A percentile compares a stretch with the other conserved stretches of the same genome.
phyloP scores from a whole-genome alignment of 2,797 vertebrate species.

The Etheostoma nigrum region DNA sequence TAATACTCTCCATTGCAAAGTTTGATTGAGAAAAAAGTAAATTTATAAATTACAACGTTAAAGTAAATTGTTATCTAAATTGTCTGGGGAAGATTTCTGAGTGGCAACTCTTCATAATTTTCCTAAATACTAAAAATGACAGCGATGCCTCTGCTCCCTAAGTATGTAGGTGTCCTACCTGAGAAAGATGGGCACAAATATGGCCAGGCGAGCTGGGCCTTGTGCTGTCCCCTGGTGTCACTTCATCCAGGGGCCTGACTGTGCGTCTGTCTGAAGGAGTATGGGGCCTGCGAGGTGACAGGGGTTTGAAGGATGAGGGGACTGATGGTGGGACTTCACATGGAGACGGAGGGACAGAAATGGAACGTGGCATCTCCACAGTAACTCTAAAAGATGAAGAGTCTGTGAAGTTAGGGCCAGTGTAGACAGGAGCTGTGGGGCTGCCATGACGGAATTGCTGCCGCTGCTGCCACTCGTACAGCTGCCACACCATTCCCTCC shows the following conservation, averaged over 20 bases:
- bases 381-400: conserved; percentile 90
- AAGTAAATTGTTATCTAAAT: neutral
- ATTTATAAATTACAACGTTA: neutral
- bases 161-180: conserved; percentile 81
- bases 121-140: neutral
- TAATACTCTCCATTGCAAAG: neutral
- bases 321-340: conserved; percentile 91
- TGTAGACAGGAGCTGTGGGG: conserved; percentile 90
- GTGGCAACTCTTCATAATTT: neutral
- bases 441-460: conserved; percentile 98
- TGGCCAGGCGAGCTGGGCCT: conserved; percentile 90
- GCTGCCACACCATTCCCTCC: conserved; percentile 98
- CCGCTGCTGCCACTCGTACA: conserved; percentile 98
- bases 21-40: neutral
- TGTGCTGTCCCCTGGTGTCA: conserved; percentile 84
- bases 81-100: neutral
- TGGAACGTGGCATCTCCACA: conserved; percentile 93
- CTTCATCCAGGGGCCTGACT: conserved; percentile 90
- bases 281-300: conserved; percentile 91
- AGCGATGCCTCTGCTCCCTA: neutral
- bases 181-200: conserved; percentile 83
- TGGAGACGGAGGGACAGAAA: conserved; percentile 96
- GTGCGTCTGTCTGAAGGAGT: conserved; percentile 95
- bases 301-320: conserved; percentile 87
- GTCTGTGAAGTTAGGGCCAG: conserved; percentile 88